phyloP scores from a whole-genome alignment of 2,888 invertebrate genomes.

The Digitonthophagus gazella region DNA sequence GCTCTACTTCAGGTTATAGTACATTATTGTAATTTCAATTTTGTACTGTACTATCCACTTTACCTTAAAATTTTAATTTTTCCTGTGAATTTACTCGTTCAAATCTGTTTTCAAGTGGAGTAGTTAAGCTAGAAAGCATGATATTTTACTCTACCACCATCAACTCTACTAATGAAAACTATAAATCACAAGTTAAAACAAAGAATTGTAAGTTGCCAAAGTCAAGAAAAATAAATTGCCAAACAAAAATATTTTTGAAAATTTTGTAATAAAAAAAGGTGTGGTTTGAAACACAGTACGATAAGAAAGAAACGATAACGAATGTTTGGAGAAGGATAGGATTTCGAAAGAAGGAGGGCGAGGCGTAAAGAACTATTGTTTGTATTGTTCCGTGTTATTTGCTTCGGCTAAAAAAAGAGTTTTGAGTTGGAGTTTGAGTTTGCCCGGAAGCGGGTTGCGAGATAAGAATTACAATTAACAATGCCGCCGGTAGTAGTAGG shows the following conservation, averaged over 20 bases:
- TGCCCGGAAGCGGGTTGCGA: slow-evolving; percentile 15
- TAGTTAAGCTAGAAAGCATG: too few relatives aligned
- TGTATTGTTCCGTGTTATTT: background rate
- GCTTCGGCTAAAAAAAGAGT: slow-evolving; percentile 1
- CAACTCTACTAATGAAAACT: too few relatives aligned
- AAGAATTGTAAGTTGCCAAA: too few relatives aligned
- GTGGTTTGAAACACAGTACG: background rate
- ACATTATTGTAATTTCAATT: too few relatives aligned
- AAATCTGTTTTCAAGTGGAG: too few relatives aligned
- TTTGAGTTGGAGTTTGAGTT: slow-evolving; percentile 3
- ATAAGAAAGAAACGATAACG: background rate
- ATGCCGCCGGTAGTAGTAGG: background rate
- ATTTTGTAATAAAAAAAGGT: background rate
- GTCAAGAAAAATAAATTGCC: too few relatives aligned
- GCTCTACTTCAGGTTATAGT: too few relatives aligned
- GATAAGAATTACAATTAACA: slow-evolving; percentile 26
- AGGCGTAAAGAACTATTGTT: background rate
- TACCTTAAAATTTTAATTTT: too few relatives aligned
- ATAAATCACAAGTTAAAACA: too few relatives aligned
- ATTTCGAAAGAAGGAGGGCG: background rate
- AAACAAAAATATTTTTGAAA: background rate
- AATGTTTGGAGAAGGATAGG: background rate
- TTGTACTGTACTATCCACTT: too few relatives aligned
- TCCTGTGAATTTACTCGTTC: too few relatives aligned
- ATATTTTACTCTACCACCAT: too few relatives aligned